Evolutionary conservation across 2,797 vertebrate species (phyloP), one percentile per base, ranked within the genome.

Genomic region (Bradypus variegatus): DNA sequence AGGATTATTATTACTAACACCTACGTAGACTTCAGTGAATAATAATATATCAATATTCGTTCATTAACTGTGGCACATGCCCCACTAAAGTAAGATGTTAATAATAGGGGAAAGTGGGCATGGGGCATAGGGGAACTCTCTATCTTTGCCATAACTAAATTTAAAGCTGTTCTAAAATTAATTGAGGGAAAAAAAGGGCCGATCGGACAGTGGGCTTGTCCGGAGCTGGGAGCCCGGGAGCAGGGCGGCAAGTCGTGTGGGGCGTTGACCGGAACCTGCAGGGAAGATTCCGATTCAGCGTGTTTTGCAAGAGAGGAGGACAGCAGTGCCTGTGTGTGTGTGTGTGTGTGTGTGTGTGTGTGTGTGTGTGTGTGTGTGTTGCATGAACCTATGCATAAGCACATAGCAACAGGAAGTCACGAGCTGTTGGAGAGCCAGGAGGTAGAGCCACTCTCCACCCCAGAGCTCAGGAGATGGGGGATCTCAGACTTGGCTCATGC

Each of bases 291-390:
- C n/a, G 33, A 8, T 18, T 41, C 36, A 2, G 1, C 31, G 65
- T 29, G 9, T 33, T 29, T 77, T 14, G 29, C 33, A 55, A 21
- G 8, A 72, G 60, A 55, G 2, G 9, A 50, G 0, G 45, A 8
- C 0, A 1, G 67, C 6, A 13, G 21, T 36, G 1, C 2, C 23
- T 23, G 14, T 23, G 15, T 14, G 4, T 14, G 79, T 21, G 84
- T 18, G 29, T 25, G 23, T 18, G 29, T 6, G 4, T 19, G 23
- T 11, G 9, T 3, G 38, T 48, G 0, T 0, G 0, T 38, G 21
- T n/a, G n/a, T n/a, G n/a, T n/a, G n/a, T n/a, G n/a, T n/a, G n/a
- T n/a, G n/a, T n/a, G n/a, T n/a, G n/a, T n/a, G 10, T 8, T 45
- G 18, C 10, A 11, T 21, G 6, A 4, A 1, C 5, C 27, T 3